These are phyloP conservation scores for Ornithorhynchus anatinus DNA, from an alignment of 2,113 vertebrate genomes.

Conservation along the genomic window DNA sequence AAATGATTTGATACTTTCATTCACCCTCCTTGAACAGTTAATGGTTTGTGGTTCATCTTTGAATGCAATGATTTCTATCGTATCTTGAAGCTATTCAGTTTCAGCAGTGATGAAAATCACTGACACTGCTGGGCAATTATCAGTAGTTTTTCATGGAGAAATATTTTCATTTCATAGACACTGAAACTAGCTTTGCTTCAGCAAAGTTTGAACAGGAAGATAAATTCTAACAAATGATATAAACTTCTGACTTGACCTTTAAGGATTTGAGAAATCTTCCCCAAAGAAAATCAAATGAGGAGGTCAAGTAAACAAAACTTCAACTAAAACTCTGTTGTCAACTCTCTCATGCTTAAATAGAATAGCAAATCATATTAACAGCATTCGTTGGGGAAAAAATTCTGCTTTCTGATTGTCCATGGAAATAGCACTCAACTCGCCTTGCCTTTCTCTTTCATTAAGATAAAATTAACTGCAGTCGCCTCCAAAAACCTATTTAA, in stretches of 20 bases:
- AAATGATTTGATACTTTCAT: slow-evolving; percentile 11
- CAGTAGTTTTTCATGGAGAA: slow-evolving; percentile 29
- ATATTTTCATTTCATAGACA: slow-evolving; percentile 33
- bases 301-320: slow-evolving; percentile 41
- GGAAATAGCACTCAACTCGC: slow-evolving; percentile 6
- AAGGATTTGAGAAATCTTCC: slow-evolving; percentile 18
- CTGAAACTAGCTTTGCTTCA: neutral
- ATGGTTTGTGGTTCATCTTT: neutral
- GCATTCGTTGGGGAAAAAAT: slow-evolving; percentile 16
- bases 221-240: neutral
- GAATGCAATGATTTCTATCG: slow-evolving; percentile 13
- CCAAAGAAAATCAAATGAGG: slow-evolving; percentile 24
- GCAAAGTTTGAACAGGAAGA: slow-evolving; percentile 18
- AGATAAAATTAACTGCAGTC: too few species aligned
- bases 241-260: slow-evolving; percentile 14
- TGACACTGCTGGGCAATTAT: neutral
- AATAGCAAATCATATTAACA: slow-evolving; percentile 3
- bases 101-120: neutral
- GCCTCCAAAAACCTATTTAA: too few species aligned
- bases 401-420: neutral
- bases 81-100: slow-evolving; percentile 15
- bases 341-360: slow-evolving; percentile 21
- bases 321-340: slow-evolving; percentile 16
- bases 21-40: neutral
- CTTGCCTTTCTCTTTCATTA: neutral